Conservation (phyloP, 92 coral and sea anemone genomes). For the Diadumene lineata region DNA sequence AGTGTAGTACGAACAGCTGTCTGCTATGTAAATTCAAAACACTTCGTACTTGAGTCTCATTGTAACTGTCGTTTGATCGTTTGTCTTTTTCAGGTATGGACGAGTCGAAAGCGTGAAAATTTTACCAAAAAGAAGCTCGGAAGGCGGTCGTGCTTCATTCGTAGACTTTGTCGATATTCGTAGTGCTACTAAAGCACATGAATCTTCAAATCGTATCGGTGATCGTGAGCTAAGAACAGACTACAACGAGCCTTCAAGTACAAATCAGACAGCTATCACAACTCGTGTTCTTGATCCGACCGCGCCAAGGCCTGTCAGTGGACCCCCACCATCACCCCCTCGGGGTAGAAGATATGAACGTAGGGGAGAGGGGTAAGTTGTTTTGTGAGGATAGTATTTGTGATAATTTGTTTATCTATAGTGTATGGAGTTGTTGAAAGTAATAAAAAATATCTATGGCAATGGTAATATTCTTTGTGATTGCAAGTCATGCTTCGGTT, state of each 20-base stretch:
- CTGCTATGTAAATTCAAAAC: conserved; percentile 8
- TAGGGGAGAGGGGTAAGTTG: conserved; percentile 94
- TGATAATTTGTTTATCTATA: background rate
- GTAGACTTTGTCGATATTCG: conserved; percentile 99
- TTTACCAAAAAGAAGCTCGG: conserved; percentile 91
- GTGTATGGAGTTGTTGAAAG: background rate
- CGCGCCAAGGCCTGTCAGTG: conserved; percentile 35
- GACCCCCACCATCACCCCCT: conserved; percentile 69
- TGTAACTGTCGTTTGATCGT: conserved; percentile 3
- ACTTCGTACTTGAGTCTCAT: background rate
- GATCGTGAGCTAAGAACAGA: conserved; percentile 97
- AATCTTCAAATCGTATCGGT: conserved; percentile 90
- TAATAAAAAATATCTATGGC: conserved; percentile 1
- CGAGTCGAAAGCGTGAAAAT: conserved; percentile 95
- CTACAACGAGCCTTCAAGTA: conserved; percentile 93
- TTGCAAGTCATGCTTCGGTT: too few relatives aligned
- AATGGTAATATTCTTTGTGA: background rate
- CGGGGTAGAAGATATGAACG: conserved; percentile 91
- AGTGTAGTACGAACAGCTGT: conserved; percentile 5
- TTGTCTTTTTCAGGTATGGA: conserved; percentile 70
- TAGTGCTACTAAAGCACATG: conserved; percentile 99
- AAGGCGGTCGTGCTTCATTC: conserved; percentile 98
- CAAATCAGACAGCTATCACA: conserved; percentile 56
- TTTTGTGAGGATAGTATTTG: conserved; percentile 1
- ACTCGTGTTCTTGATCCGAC: conserved; percentile 73